Evolutionary conservation across 2,113 vertebrate species (phyloP).

Genomic region (mouse (Mus musculus)): GRCm39 chr16:9303501-9304000

Average conservation of each 20-base stretch:
- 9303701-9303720: not conserved
- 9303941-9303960: not conserved
- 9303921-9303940: not conserved
- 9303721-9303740: not conserved
- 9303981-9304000: not conserved
- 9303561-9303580: not conserved
- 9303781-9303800: not conserved
- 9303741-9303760: not conserved
- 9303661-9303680: not conserved
- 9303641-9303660: not conserved
- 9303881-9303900: not conserved
- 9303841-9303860: not conserved
- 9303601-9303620: not conserved
- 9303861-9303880: not conserved
- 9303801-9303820: not conserved
- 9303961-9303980: not conserved
- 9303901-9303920: not conserved
- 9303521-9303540: conserved; percentile 6
- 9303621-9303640: not conserved
- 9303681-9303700: not conserved
- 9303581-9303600: not conserved
- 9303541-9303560: not conserved
- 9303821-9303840: not conserved
- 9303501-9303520: conserved; percentile 47
- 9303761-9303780: not conserved